Evolutionary conservation across 2,888 invertebrate species (phyloP), one percentile per base, ranked within the genome.

Genomic region (Watsonalla cultraria): DNA sequence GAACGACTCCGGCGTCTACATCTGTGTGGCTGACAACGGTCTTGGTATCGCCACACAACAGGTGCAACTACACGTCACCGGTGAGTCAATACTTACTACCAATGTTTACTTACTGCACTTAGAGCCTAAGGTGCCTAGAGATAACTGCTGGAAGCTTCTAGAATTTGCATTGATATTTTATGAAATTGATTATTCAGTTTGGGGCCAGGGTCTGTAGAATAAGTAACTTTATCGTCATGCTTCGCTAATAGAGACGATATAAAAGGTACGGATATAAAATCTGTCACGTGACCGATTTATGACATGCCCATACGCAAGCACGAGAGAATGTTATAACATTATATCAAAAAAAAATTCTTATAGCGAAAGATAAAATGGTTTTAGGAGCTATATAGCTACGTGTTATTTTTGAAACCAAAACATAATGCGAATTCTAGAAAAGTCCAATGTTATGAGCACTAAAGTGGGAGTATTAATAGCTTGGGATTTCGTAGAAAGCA

Each of bases 11-110:
- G 98, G 98, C 45, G 93, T 94, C 9, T 98, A 98, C 81, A 92
- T 95, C 54, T 98, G 98, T 75, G 92, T 94, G 7, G 98, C 97
- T 0, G 94, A 95, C 75, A 98, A 98, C 82, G 93, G 93, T 2
- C 84, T 95, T 34, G 96, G 95, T 14, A 82, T 91, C 51, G 93
- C 96, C 11, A 92, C 93, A 39, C 92, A 93, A 68, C 93, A 96
- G 82, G 92, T 96, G 54, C 91, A 90, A 55, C 90, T 97, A 8
- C 91, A 93, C 59, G 94, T 97, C 51, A 92, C 92, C 79, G 96
- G 97, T 97, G 86, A 88, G 93, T 79, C 15, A 0, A 47, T 51
- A 5, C 48, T 9, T 33, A n/a, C 13, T 42, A 7, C 35, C 14
- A 45, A 24, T 24, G 24, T 24, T 24, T 24, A 24, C 24, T 24